Evolutionary conservation across 2,113 vertebrate species (phyloP).

Genomic region (Apistogramma diplotaenia): DNA sequence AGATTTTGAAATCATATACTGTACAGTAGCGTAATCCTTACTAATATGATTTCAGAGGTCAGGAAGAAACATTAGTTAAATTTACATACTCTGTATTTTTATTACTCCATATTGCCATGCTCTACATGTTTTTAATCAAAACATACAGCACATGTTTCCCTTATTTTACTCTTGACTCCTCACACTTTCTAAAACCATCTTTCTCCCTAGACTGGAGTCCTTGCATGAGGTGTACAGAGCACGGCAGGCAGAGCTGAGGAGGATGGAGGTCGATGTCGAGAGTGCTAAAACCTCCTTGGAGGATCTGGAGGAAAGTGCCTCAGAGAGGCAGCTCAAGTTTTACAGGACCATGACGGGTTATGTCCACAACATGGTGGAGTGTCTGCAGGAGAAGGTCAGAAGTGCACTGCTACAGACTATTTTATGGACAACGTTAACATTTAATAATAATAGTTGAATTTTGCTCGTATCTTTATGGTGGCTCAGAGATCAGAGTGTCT

Average conservation of each 20-base stretch:
- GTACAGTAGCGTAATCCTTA: neutral
- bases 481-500: neutral
- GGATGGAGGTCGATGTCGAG: conserved; percentile 79
- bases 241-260: conserved; percentile 85
- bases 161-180: neutral
- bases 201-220: conserved; percentile 75
- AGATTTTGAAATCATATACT: neutral
- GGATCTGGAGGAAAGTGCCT: conserved; percentile 78
- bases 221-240: conserved; percentile 85
- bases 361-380: conserved; percentile 86
- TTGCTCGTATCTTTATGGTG: neutral
- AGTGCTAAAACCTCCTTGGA: conserved; percentile 76
- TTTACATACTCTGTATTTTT: neutral
- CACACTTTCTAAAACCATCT: neutral
- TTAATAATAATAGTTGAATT: neutral
- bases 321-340: conserved; percentile 82
- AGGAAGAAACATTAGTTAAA: neutral
- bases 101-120: neutral
- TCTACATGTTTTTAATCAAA: neutral
- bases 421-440: neutral
- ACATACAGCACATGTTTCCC: neutral
- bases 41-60: neutral
- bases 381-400: conserved; percentile 89
- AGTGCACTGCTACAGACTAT: neutral
- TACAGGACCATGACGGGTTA: conserved; percentile 86